Evolutionary conservation across 2,888 invertebrate species (phyloP).

Genomic region (Melinaea menophilus): DNA sequence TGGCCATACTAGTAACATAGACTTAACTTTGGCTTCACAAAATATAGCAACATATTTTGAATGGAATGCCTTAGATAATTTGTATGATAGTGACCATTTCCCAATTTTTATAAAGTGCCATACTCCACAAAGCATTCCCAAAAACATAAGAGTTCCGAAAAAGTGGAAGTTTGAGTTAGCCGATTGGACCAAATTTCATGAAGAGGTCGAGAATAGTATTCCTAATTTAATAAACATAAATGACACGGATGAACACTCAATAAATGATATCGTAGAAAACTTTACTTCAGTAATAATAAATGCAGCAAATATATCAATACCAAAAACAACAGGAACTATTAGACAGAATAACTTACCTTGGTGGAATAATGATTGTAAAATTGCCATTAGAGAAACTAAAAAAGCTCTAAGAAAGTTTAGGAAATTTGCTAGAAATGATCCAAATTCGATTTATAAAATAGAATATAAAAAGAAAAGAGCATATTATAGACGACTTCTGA

Average conservation of each 20-base stretch:
- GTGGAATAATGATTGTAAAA: conserved; percentile 15
- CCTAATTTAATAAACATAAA: not conserved
- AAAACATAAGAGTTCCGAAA: not conserved
- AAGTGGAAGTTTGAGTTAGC: conserved; percentile 20
- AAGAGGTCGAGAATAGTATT: conserved; percentile 14
- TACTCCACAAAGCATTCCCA: not conserved
- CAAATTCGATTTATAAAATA: conserved; percentile 13
- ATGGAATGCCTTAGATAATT: conserved; percentile 30
- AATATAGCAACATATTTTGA: conserved; percentile 30
- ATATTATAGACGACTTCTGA: conserved; percentile 10
- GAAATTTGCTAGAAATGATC: conserved; percentile 10
- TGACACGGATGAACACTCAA: not conserved
- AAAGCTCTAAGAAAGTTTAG: conserved; percentile 8
- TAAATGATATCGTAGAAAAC: not conserved
- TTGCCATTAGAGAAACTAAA: conserved; percentile 9
- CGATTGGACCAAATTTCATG: conserved; percentile 10
- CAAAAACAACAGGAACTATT: conserved; percentile 8
- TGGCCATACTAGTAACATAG: conserved; percentile 22
- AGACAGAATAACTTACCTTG: conserved; percentile 7
- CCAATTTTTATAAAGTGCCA: conserved; percentile 18
- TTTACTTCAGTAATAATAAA: conserved; percentile 3
- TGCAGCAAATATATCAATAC: conserved; percentile 2
- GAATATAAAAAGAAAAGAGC: conserved; percentile 17
- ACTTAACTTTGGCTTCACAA: conserved; percentile 27
- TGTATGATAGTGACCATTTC: conserved; percentile 29